Conservation (phyloP, 2,797 vertebrate genomes). For the Pseudomugil gertrudae region DNA sequence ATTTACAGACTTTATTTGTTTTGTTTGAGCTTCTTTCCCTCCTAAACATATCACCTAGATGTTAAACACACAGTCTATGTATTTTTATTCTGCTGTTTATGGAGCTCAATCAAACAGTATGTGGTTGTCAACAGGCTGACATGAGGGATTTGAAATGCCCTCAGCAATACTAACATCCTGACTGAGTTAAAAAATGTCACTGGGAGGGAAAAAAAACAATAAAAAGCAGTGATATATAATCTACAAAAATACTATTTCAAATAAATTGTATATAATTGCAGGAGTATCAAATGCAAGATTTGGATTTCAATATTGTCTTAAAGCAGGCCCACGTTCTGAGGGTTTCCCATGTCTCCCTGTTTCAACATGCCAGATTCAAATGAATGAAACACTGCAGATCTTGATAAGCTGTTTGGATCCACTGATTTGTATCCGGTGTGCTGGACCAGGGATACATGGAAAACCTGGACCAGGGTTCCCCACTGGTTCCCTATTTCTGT, state of each 20-base stretch:
- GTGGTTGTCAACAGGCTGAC: slow-evolving; percentile 9
- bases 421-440: too few relatives aligned
- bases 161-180: slow-evolving; percentile 9
- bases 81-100: slow-evolving; percentile 8
- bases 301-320: background rate
- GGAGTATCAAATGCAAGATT: background rate
- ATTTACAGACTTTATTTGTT: slow-evolving; percentile 1
- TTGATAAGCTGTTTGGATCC: too few relatives aligned
- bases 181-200: slow-evolving; percentile 21
- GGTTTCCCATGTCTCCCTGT: too few relatives aligned
- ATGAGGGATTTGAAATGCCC: slow-evolving; percentile 17
- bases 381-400: too few relatives aligned
- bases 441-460: too few relatives aligned
- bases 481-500: too few relatives aligned
- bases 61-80: slow-evolving; percentile 6
- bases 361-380: too few relatives aligned
- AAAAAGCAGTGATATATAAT: background rate
- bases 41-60: slow-evolving; percentile 10
- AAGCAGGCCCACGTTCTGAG: too few relatives aligned
- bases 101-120: slow-evolving; percentile 24
- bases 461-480: too few relatives aligned
- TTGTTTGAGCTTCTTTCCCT: slow-evolving; percentile 1
- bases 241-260: background rate
- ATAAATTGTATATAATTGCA: slow-evolving; percentile 6
- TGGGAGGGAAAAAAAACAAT: slow-evolving; percentile 1